phyloP scores from a whole-genome alignment of 2,113 vertebrate genomes.

The Leptodactylus fuscus region DNA sequence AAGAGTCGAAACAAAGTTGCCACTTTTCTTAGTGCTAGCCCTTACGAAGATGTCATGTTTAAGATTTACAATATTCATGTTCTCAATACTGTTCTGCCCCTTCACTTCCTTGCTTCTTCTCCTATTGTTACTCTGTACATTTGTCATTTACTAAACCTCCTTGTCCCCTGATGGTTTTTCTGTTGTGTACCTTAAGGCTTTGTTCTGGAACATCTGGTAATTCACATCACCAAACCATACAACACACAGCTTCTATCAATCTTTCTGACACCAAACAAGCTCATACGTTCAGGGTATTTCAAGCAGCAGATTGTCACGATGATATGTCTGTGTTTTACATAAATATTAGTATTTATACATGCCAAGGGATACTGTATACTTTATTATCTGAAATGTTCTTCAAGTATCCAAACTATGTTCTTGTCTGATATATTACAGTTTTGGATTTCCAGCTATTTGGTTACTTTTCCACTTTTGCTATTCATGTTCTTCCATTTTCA shows the following conservation, averaged over 20 bases:
- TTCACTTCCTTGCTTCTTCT: background rate
- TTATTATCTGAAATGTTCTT: background rate
- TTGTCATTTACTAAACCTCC: conserved; percentile 41
- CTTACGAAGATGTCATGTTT: background rate
- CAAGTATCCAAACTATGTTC: background rate
- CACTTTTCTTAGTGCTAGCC: background rate
- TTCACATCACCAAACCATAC: conserved; percentile 36
- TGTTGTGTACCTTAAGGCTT: conserved; percentile 53
- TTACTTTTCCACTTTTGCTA: background rate
- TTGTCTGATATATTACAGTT: background rate
- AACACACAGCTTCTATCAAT: conserved; percentile 45
- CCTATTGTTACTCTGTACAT: conserved; percentile 37
- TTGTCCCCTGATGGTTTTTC: conserved; percentile 40
- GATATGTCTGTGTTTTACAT: conserved; percentile 35
- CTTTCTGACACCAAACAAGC: conserved; percentile 54
- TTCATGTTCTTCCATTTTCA: background rate
- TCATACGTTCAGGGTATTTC: conserved; percentile 30
- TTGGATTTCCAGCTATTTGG: background rate
- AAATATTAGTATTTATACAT: conserved; percentile 39
- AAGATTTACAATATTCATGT: background rate
- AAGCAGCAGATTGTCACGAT: conserved; percentile 39
- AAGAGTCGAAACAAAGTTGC: background rate
- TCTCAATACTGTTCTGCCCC: background rate
- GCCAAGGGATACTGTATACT: background rate
- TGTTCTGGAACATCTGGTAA: conserved; percentile 55